Percentiles rank a stretch among this genome's conserved stretches.
These are phyloP conservation scores for Diadumene lineata DNA, from an alignment of 92 coral and sea anemone species.

Conservation along the genomic window DNA sequence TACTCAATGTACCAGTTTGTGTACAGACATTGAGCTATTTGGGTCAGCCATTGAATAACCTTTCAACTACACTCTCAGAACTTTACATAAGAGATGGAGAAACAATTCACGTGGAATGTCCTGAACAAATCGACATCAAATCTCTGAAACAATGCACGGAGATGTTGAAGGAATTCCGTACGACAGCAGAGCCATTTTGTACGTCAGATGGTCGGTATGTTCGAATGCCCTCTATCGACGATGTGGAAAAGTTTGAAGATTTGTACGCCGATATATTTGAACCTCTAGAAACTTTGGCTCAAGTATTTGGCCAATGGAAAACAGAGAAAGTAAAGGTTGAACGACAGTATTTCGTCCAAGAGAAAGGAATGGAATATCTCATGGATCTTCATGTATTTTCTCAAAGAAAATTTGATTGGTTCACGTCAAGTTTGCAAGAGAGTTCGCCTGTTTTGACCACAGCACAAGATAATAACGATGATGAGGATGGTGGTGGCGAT, in stretches of 20 bases:
- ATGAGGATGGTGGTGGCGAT: neutral
- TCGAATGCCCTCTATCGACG: slow-evolving; percentile 15
- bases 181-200: slow-evolving; percentile 4
- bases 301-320: slow-evolving; percentile 67
- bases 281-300: slow-evolving; percentile 24
- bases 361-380: slow-evolving; percentile 72
- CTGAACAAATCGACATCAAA: slow-evolving; percentile 45
- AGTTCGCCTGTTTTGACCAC: neutral
- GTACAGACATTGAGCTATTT: slow-evolving; percentile 62
- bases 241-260: slow-evolving; percentile 13
- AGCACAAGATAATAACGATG: slow-evolving; percentile 9
- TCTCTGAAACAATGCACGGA: slow-evolving; percentile 35
- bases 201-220: slow-evolving; percentile 20
- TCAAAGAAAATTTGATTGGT: slow-evolving; percentile 27
- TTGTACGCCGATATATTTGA: slow-evolving; percentile 31
- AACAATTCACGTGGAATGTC: slow-evolving; percentile 46
- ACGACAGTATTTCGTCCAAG: slow-evolving; percentile 82
- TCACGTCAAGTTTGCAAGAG: neutral
- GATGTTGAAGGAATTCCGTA: slow-evolving; percentile 35
- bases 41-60: slow-evolving; percentile 48
- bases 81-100: slow-evolving; percentile 72
- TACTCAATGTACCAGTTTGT: slow-evolving; percentile 63
- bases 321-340: slow-evolving; percentile 46
- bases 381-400: slow-evolving; percentile 57
- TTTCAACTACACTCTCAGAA: slow-evolving; percentile 28